Conservation (phyloP, 2,797 vertebrate species). For the Acipenser ruthenus region DNA sequence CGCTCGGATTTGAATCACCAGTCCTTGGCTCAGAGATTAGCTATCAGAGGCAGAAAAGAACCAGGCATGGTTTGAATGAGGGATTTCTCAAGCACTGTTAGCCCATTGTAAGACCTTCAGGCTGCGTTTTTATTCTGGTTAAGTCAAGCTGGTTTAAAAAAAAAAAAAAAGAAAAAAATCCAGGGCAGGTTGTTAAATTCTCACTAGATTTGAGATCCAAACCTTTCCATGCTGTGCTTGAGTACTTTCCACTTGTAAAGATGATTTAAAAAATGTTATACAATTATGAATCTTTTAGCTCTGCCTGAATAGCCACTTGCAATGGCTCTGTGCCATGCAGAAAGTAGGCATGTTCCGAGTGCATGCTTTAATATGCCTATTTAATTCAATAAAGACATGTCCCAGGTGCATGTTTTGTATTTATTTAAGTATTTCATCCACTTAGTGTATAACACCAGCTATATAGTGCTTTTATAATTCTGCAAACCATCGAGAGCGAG, state of each 20-base stretch:
- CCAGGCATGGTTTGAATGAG: neutral
- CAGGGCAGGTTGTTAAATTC: neutral
- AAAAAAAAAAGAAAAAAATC: neutral
- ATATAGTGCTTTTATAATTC: no score
- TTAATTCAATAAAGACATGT: neutral
- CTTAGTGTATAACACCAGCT: no score
- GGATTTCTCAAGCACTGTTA: slow-evolving; percentile 3
- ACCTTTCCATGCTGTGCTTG: slow-evolving; percentile 9
- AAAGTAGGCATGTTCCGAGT: neutral
- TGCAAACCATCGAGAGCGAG: no score
- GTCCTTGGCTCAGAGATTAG: no score
- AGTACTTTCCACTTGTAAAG: slow-evolving; percentile 12
- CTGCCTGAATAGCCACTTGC: slow-evolving; percentile 1
- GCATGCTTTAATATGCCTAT: neutral
- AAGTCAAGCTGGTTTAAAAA: neutral
- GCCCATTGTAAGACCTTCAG: slow-evolving; percentile 2
- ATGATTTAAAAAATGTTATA: slow-evolving; percentile 2
- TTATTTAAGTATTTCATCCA: no score
- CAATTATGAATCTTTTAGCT: neutral
- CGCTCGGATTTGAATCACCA: no score
- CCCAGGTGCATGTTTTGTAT: neutral
- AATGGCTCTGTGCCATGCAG: neutral
- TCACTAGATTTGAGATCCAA: slow-evolving; percentile 1
- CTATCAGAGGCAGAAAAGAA: no score
- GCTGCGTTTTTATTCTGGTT: slow-evolving; percentile 2